These are phyloP conservation scores for Meghimatium bilineatum DNA, from an alignment of 2,888 invertebrate species.

Conservation along the genomic window DNA sequence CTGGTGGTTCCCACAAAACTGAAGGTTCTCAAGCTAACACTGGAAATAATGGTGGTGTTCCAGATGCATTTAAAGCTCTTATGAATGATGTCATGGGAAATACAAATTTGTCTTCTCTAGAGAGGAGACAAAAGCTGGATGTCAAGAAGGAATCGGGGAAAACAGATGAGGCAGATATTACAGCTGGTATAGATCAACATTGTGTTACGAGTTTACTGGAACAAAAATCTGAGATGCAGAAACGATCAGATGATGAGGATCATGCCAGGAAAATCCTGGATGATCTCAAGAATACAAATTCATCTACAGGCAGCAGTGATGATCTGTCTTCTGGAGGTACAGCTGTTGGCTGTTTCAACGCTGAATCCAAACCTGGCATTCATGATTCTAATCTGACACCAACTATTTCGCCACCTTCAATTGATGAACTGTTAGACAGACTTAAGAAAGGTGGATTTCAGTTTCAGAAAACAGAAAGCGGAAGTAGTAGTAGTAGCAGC, in stretches of 20 bases:
- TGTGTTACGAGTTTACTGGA: not conserved
- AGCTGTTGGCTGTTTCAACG: not conserved
- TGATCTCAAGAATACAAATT: constrained; percentile 4
- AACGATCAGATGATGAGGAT: constrained; percentile 13
- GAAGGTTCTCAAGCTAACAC: not conserved
- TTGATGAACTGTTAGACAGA: constrained; percentile 41
- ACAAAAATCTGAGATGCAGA: not conserved
- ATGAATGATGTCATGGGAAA: constrained; percentile 57
- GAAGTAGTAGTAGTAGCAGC: not conserved
- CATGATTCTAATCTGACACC: not conserved
- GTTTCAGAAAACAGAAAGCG: not conserved
- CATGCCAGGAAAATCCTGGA: constrained; percentile 7
- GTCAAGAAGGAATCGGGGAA: constrained; percentile 40
- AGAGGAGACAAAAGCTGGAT: constrained; percentile 43
- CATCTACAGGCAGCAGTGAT: not conserved
- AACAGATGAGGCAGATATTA: not conserved
- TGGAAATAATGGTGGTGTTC: constrained; percentile 37
- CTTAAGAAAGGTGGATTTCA: constrained; percentile 41
- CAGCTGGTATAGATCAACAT: not conserved
- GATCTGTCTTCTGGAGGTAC: not conserved
- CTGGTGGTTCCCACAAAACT: not conserved
- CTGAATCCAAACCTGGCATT: not conserved
- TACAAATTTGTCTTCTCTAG: constrained; percentile 32
- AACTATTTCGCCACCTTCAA: not conserved
- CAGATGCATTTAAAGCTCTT: constrained; percentile 54